Evolutionary conservation across 2,113 vertebrate genomes (phyloP), one percentile per base, ranked within the genome.

Genomic region (Ageneiosus marmoratus): DNA sequence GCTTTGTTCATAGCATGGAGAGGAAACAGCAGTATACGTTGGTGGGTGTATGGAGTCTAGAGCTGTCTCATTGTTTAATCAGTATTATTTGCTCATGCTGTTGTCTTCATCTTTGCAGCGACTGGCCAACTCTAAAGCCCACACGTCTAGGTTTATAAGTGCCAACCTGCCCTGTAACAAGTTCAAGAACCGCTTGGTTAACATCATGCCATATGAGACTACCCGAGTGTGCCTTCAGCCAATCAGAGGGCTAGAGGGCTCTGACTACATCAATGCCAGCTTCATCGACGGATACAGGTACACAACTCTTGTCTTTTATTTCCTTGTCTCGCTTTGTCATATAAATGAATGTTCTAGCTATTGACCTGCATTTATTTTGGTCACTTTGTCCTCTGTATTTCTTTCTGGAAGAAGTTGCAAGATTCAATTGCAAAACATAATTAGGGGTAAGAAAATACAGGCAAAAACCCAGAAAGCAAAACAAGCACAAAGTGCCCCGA

Each of bases 131-230:
- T 99, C 98, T 91, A 99, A 99, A 91, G 97, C 97, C 83, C 98
- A 99, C 94, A 99, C 98, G 0, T 99, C 97, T 5, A 94, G 98
- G 84, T 99, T 99, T 92, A 96, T 99, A 94, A 99, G 97, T 70
- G 98, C 98, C 95, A 99, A 99, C 89, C 95, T 99, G 80, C 98
- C 98, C 10, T 99, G 97, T 91, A 99, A 99, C 96, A 99, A 99
- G 87, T 99, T 99, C 92, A 99, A 99, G 93, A 99, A 99, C 87
- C 96, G 98, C 85, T 94, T 99, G 81, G 98, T 99, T 18, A 99
- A 99, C 93, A 98, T 99, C 93, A 98, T 99, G 97, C 98, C 98
- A 1, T 99, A 99, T 0, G 97, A 99, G 94, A 97, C 94, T 86
- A 99, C 98, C 0, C 95, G 98, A 0, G 98, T 99, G 86, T 98